Conservation (phyloP, 2,113 vertebrate genomes). For the Leptocoma aspasia region DNA sequence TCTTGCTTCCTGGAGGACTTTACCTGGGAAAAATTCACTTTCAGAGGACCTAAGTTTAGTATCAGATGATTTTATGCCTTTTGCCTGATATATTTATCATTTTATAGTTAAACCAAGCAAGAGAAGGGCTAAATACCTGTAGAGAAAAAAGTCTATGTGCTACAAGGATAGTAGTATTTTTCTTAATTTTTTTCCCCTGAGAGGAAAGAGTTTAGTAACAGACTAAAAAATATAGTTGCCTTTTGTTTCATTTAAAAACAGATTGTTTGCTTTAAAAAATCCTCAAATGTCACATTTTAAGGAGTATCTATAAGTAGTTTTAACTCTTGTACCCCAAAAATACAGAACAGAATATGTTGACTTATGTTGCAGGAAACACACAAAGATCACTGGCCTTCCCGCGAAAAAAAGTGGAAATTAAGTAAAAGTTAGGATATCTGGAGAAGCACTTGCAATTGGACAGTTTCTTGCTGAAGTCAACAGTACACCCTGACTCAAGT, state of each 20-base stretch:
- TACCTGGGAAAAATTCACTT: neutral
- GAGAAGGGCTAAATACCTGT: neutral
- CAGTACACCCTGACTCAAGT: neutral
- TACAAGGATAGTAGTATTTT: neutral
- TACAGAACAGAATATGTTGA: neutral
- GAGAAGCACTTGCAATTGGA: neutral
- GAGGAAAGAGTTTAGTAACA: neutral
- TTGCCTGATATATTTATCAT: neutral
- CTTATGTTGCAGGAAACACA: neutral
- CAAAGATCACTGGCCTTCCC: neutral
- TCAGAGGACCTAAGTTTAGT: neutral
- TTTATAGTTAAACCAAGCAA: neutral
- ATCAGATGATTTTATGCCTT: neutral
- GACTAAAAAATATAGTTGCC: neutral
- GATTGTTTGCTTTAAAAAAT: neutral
- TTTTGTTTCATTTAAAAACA: neutral
- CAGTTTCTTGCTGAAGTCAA: neutral
- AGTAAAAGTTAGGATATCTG: neutral
- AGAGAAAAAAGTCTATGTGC: neutral
- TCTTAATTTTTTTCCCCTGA: rapidly evolving
- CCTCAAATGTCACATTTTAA: neutral
- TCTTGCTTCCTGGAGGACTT: neutral
- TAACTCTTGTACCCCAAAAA: neutral
- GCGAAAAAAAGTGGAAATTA: neutral
- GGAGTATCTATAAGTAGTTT: neutral